Evolutionary conservation across 1,140 invertebrate genomes (phyloP), one percentile per base, ranked within the genome.

Genomic region (Brachionus asplanchnoidis): DNA sequence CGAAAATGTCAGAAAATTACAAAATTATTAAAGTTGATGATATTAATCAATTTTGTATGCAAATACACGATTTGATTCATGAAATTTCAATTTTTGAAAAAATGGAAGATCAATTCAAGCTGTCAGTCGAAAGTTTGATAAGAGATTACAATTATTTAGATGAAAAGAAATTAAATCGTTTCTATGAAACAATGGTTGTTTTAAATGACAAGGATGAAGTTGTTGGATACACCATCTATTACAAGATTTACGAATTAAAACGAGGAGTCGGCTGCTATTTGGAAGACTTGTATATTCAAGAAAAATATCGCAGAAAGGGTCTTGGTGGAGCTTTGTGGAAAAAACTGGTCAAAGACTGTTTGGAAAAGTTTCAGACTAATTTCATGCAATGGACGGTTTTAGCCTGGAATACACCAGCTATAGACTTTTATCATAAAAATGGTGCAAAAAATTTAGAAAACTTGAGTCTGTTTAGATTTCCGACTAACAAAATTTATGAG

Each of bases 341-440:
- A 32, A 40, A 60, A 36, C 7, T 82, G 20, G 56, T 82, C 36
- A 20, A 68, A 60, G 79, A 82, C 14, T 82, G 79, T 82, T 44
- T 82, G 9, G 5, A 56, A 28, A 60, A 82, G 12, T 60, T 53
- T 36, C n/a, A 40, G 60, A 44, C 9, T 20, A 82, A 40, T 46
- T 82, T 65, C 26, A 82, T 82, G 79, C 79, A 68, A 60, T 82
- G 79, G 79, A 44, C 79, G 14, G 79, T 82, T 28, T 44, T 82
- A 40, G 53, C 50, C 36, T 82, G 79, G 79, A 82, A 82, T 68
- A 65, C 26, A 26, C 40, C 53, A n/a, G 79, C 79, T 44, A 82
- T 82, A 44, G 50, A 82, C 7, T 82, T 82, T 8, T 82, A 82
- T 82, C 42, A 42, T 5, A 82, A 82, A 44, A 40, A 3, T 60